Percentiles rank a stretch among this genome's conserved stretches.
Evolutionary conservation across 2,888 invertebrate species (phyloP).

Genomic region (Campopleginae sp.): DNA sequence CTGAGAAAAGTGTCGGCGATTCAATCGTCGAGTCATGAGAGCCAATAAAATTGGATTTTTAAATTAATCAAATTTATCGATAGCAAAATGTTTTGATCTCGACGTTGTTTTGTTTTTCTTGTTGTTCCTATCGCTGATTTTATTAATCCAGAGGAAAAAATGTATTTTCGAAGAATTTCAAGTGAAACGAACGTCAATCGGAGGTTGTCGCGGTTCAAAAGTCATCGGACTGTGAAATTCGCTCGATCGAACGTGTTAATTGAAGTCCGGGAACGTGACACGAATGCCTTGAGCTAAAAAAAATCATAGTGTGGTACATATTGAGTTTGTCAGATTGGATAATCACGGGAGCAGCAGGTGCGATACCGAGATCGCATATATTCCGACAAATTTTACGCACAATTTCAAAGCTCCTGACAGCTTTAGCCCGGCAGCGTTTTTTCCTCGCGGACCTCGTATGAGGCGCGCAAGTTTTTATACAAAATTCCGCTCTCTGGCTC

Average conservation of each 20-base stretch:
- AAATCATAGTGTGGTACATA: slow-evolving; percentile 1
- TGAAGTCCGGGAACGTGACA: background rate
- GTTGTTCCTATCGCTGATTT: background rate
- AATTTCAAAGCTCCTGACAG: slow-evolving; percentile 10
- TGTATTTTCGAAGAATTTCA: background rate
- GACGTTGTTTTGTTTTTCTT: background rate
- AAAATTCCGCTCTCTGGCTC: background rate
- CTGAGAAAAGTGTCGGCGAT: background rate
- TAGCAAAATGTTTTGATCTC: no score
- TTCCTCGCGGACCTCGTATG: background rate
- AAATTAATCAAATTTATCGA: background rate
- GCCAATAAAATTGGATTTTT: background rate
- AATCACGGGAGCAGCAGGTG: background rate
- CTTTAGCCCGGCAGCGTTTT: background rate
- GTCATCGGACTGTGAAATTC: background rate
- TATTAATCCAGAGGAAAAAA: background rate
- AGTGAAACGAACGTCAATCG: background rate
- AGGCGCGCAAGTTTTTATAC: background rate
- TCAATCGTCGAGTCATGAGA: slow-evolving; percentile 1
- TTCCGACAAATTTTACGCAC: background rate
- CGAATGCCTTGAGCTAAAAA: background rate
- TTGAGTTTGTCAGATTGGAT: background rate
- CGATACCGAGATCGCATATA: background rate
- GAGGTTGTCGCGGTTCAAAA: background rate
- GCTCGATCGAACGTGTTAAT: slow-evolving; percentile 7